Evolutionary conservation across 2,797 vertebrate species (phyloP).

Genomic region (Pogoniulus pusillus): DNA sequence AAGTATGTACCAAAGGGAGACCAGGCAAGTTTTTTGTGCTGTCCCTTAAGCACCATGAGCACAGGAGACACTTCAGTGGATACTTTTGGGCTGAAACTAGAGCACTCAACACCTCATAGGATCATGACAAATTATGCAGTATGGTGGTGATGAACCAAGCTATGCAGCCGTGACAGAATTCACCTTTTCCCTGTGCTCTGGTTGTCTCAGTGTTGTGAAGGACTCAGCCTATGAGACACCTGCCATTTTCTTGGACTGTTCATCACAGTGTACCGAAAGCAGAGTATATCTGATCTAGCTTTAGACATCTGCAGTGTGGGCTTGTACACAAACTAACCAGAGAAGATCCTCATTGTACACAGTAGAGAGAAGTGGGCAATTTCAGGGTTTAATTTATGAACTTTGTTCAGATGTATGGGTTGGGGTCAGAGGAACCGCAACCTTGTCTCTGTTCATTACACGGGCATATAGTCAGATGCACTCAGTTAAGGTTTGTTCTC

Average conservation of each 20-base stretch:
- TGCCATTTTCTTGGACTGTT: background rate
- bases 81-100: background rate
- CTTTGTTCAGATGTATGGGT: background rate
- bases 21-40: background rate
- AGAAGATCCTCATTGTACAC: background rate
- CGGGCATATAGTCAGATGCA: background rate
- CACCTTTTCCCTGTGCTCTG: background rate
- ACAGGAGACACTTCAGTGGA: background rate
- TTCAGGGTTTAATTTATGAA: background rate
- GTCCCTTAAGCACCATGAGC: background rate
- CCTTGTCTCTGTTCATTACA: background rate
- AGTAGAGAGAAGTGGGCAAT: background rate
- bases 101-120: background rate
- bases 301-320: background rate
- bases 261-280: background rate
- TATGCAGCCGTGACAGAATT: background rate
- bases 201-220: background rate
- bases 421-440: background rate
- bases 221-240: background rate
- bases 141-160: rapidly evolving
- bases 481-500: background rate
- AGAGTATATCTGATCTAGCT: background rate
- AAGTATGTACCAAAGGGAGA: background rate
- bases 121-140: background rate
- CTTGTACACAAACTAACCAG: background rate